A percentile compares a stretch with the other conserved stretches of the same genome.
Conservation (phyloP, 2,797 vertebrate species). For the Coranthus polyacanthus region DNA sequence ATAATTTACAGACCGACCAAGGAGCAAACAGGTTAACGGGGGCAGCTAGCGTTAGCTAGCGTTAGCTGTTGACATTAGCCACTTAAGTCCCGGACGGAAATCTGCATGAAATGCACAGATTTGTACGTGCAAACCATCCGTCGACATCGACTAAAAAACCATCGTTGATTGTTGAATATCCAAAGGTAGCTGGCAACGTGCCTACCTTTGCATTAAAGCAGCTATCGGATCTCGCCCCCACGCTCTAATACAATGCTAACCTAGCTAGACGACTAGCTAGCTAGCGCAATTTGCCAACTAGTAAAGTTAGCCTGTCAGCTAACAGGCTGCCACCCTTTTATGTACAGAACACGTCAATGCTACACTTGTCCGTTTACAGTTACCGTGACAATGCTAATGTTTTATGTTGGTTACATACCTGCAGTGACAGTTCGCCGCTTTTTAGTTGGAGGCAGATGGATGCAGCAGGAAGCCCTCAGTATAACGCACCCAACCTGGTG, state of each 20-base stretch:
- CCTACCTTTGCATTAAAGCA: not conserved
- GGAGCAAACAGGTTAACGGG: conserved; percentile 38
- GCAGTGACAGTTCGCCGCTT: conserved; percentile 52
- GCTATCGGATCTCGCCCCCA: conserved; percentile 15
- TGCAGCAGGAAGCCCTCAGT: conserved; percentile 75
- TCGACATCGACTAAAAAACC: not conserved
- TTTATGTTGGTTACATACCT: conserved; percentile 51
- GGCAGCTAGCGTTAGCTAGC: conserved; percentile 58
- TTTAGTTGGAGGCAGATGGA: conserved; percentile 51
- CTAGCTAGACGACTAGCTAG: conserved; percentile 56
- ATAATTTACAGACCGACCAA: conserved; percentile 6
- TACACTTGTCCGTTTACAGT: not conserved
- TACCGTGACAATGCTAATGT: not conserved
- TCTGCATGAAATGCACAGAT: conserved; percentile 15
- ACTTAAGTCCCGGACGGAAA: conserved; percentile 30
- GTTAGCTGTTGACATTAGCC: conserved; percentile 76
- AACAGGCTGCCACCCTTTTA: conserved; percentile 47
- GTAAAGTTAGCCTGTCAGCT: conserved; percentile 72
- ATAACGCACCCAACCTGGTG: conserved; percentile 60
- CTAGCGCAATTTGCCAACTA: conserved; percentile 55
- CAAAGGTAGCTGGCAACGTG: conserved; percentile 24
- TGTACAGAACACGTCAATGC: not conserved
- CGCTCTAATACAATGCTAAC: conserved; percentile 51
- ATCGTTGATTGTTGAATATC: fast-evolving
- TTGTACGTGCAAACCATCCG: not conserved